These are phyloP conservation scores for Pogonocherus hispidulus DNA, from an alignment of 2,888 invertebrate species.

Conservation along the genomic window DNA sequence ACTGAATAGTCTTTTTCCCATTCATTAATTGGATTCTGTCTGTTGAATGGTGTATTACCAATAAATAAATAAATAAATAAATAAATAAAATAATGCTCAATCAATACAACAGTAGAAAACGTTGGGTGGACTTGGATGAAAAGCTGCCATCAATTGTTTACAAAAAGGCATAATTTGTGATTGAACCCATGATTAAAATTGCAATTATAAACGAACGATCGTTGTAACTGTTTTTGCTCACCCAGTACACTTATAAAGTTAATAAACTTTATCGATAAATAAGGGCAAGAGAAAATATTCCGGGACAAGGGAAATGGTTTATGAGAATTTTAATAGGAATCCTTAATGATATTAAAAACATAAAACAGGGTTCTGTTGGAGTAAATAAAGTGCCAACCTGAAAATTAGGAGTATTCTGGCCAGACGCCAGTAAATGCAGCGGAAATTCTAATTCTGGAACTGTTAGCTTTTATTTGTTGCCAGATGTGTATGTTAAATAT, in stretches of 20 bases:
- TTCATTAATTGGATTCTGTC: too few species aligned
- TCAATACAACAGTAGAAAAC: too few species aligned
- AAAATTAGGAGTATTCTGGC: slow-evolving; percentile 5
- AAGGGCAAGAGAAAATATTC: background rate
- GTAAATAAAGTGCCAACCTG: slow-evolving; percentile 3
- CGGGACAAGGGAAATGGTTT: background rate
- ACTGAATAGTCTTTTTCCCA: too few species aligned
- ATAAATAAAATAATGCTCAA: too few species aligned
- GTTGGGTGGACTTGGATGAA: too few species aligned
- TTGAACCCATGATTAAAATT: too few species aligned
- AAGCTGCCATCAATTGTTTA: too few species aligned
- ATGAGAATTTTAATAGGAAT: background rate
- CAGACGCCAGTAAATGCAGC: background rate
- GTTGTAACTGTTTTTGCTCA: background rate
- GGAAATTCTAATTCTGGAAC: background rate
- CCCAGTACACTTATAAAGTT: too few species aligned
- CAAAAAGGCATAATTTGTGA: too few species aligned
- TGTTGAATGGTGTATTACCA: too few species aligned
- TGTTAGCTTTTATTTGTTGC: background rate
- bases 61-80: too few species aligned
- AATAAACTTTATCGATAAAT: background rate
- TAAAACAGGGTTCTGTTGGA: background rate
- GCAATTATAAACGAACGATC: too few species aligned
- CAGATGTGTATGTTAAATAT: background rate
- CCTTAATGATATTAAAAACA: slow-evolving; percentile 5